Conservation (phyloP, 2,113 vertebrate species). For the Chlorodrepanis virens region DNA sequence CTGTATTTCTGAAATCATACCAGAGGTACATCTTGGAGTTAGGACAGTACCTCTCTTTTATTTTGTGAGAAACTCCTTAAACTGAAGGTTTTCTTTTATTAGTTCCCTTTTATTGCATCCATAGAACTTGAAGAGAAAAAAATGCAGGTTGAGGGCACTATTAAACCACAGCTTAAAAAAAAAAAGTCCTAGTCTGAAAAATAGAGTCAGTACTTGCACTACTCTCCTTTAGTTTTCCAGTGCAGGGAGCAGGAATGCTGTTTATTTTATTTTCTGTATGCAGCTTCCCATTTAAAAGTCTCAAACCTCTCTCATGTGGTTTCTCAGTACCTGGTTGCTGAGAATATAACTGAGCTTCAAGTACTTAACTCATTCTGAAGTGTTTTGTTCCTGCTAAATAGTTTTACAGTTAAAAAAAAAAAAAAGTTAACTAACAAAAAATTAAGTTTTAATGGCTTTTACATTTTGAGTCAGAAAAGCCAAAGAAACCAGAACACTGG, state of each 20-base stretch:
- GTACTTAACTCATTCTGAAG: neutral
- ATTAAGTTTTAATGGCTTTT: neutral
- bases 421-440: neutral
- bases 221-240: accelerated
- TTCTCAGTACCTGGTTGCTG: neutral
- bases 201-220: neutral
- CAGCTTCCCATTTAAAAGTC: neutral
- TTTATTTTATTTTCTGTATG: neutral
- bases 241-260: neutral
- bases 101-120: neutral
- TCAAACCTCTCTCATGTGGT: neutral
- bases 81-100: neutral
- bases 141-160: neutral
- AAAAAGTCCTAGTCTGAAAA: neutral
- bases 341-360: neutral
- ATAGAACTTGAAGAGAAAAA: neutral
- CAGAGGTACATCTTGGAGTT: neutral
- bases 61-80: neutral
- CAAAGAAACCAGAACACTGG: neutral
- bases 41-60: neutral
- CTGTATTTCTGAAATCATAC: neutral
- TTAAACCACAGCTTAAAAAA: neutral
- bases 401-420: neutral
- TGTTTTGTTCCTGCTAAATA: neutral
- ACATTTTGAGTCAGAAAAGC: neutral